Evolutionary conservation across 64 coral and sea anemone species (phyloP).

Genomic region (Montipora cactus): DNA sequence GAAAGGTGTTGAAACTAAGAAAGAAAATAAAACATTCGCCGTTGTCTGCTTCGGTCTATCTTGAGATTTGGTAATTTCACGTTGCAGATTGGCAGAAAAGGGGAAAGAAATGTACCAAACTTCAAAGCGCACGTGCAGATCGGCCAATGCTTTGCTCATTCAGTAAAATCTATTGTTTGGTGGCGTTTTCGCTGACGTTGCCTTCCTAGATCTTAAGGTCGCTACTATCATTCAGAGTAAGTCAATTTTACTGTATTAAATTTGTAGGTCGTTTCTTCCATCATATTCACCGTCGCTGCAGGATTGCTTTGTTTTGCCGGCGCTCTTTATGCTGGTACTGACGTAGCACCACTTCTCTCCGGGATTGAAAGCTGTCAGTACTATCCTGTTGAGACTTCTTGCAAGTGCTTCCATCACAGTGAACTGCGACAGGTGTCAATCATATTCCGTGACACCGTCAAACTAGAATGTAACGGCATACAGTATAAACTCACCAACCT

Average conservation of each 20-base stretch:
- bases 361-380: slow-evolving; percentile 87
- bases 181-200: too few species aligned
- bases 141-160: too few species aligned
- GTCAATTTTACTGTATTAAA: background rate
- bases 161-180: too few species aligned
- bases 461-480: slow-evolving; percentile 73
- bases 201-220: too few species aligned
- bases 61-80: too few species aligned
- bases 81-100: too few species aligned
- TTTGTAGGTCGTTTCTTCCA: slow-evolving; percentile 65
- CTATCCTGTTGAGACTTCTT: slow-evolving; percentile 76
- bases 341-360: slow-evolving; percentile 75
- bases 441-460: slow-evolving; percentile 78
- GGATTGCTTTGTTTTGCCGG: slow-evolving; percentile 83
- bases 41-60: too few species aligned
- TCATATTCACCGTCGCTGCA: slow-evolving; percentile 65
- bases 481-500: slow-evolving; percentile 75
- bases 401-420: slow-evolving; percentile 82
- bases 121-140: too few species aligned
- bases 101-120: too few species aligned
- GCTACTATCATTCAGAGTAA: too few species aligned
- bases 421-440: slow-evolving; percentile 87
- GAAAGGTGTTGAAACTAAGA: too few species aligned
- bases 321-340: slow-evolving; percentile 63
- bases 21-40: too few species aligned